Evolutionary conservation across 2,113 vertebrate genomes (phyloP).

Genomic region (Strix aluco): DNA sequence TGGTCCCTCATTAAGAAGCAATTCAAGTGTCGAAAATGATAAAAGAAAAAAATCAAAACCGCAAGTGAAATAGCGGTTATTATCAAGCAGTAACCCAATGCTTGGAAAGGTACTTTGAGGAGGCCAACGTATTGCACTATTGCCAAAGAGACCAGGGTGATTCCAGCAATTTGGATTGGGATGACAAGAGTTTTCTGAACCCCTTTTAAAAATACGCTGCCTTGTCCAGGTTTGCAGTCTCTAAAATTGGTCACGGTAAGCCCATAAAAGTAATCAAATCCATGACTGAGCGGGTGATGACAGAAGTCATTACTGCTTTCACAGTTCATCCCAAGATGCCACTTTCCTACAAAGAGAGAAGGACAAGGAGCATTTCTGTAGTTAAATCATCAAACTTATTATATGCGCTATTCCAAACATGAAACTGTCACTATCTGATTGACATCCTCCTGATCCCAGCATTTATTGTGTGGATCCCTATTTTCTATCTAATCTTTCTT

Average conservation of each 20-base stretch:
- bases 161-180: slow-evolving; percentile 8
- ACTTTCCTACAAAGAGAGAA: slow-evolving; percentile 79
- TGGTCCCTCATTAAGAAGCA: slow-evolving; percentile 85
- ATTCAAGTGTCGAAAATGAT: slow-evolving; percentile 78
- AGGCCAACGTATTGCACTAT: slow-evolving; percentile 51
- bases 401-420: neutral
- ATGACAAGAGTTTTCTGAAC: neutral
- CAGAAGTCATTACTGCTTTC: slow-evolving; percentile 82
- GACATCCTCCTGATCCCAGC: neutral
- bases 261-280: slow-evolving; percentile 88
- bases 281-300: slow-evolving; percentile 86
- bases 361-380: neutral
- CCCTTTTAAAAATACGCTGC: slow-evolving; percentile 72
- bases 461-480: neutral
- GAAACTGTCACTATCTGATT: neutral
- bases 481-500: neutral
- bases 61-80: neutral
- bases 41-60: slow-evolving; percentile 57
- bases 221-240: slow-evolving; percentile 83
- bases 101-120: neutral
- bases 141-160: slow-evolving; percentile 34
- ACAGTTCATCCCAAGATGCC: slow-evolving; percentile 90
- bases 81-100: slow-evolving; percentile 11
- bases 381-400: neutral
- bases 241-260: slow-evolving; percentile 82